Percentiles rank a stretch among this genome's conserved stretches.
Conservation (phyloP, 2,113 vertebrate genomes). For the Cromileptes altivelis region DNA sequence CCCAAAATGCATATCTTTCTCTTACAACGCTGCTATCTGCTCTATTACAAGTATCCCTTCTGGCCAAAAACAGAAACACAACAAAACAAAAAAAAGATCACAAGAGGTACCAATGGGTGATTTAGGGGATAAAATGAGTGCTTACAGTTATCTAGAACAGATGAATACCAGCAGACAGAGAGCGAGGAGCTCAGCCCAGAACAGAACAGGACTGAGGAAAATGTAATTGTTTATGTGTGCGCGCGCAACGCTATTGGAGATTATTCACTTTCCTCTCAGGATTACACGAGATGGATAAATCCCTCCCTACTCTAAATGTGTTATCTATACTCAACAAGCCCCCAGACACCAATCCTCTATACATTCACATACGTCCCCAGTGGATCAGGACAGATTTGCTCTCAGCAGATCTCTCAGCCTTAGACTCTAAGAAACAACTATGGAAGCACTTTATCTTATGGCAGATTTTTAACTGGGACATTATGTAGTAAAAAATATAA, state of each 20-base stretch:
- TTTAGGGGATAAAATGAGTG: conserved; percentile 41
- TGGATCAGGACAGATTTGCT: conserved; percentile 58
- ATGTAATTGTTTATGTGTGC: conserved; percentile 53
- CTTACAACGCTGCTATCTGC: conserved; percentile 11
- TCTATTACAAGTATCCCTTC: conserved; percentile 31
- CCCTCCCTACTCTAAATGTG: conserved; percentile 62
- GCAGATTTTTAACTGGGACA: conserved; percentile 25
- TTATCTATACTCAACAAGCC: conserved; percentile 62
- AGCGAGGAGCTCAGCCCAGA: conserved; percentile 20
- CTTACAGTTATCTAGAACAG: conserved; percentile 49
- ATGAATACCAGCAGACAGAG: not conserved
- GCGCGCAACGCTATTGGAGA: conserved; percentile 48
- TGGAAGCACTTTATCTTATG: conserved; percentile 47
- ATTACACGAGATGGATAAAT: conserved; percentile 71
- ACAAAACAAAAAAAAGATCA: conserved; percentile 26
- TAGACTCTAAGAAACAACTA: conserved; percentile 46
- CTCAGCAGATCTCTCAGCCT: conserved; percentile 33
- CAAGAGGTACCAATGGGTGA: conserved; percentile 32
- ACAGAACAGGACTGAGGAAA: conserved; percentile 47
- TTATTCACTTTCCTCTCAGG: conserved; percentile 67
- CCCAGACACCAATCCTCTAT: conserved; percentile 45
- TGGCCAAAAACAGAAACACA: conserved; percentile 15
- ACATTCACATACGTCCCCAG: conserved; percentile 39
- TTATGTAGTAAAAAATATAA: conserved; percentile 6
- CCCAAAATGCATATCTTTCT: not conserved